Conservation (phyloP, 2,113 vertebrate genomes). For the Eolophus roseicapilla region DNA sequence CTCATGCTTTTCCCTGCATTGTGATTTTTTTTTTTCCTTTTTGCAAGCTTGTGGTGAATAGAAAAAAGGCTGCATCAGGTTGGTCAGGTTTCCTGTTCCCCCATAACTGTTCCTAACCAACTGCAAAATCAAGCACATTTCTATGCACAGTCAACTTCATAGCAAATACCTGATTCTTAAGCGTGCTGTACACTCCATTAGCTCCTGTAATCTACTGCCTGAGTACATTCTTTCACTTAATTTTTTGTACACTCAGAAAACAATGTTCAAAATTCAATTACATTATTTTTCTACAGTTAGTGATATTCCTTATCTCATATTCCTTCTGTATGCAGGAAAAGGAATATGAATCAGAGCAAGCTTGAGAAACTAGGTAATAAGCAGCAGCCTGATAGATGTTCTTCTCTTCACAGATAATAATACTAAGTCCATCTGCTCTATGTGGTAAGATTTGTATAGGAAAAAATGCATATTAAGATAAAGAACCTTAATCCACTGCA, state of each 20-base stretch:
- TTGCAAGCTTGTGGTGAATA: neutral
- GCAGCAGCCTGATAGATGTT: neutral
- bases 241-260: neutral
- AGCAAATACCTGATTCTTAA: conserved; percentile 4
- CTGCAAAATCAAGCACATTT: neutral
- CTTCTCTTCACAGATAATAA: neutral
- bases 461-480: neutral
- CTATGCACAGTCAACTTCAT: neutral
- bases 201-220: neutral
- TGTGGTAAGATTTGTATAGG: neutral
- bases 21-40: neutral
- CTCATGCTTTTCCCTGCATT: neutral
- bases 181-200: neutral
- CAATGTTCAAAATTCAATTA: conserved; percentile 12
- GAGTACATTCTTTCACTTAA: neutral
- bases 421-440: neutral
- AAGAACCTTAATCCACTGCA: neutral
- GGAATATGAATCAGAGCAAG: neutral
- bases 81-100: neutral
- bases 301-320: neutral
- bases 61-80: neutral
- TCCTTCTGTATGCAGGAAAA: neutral
- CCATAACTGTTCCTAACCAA: neutral
- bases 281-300: neutral
- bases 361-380: neutral